Conservation (phyloP, 1,140 invertebrate genomes). For the Psilanteris sp. region DNA sequence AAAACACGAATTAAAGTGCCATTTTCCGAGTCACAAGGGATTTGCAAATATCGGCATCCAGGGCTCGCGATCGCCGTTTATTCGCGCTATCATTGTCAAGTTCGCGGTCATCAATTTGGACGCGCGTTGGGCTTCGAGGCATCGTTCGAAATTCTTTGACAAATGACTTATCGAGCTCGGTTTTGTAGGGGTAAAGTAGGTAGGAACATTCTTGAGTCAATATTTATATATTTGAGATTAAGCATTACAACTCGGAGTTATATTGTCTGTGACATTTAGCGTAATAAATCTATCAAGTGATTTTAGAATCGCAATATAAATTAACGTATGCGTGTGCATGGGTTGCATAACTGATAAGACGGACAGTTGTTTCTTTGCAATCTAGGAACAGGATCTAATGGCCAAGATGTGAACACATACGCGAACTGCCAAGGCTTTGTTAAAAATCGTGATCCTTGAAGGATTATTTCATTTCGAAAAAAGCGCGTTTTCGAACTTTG, state of each 20-base stretch:
- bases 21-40: background rate
- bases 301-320: slow-evolving; percentile 32
- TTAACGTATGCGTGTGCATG: slow-evolving; percentile 21
- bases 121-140: no score
- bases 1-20: background rate
- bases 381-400: slow-evolving; percentile 46
- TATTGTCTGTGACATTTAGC: slow-evolving; percentile 40
- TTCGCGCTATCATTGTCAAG: no score
- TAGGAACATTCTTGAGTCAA: slow-evolving; percentile 7
- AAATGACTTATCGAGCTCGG: slow-evolving; percentile 7
- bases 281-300: slow-evolving; percentile 41
- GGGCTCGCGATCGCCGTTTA: no score
- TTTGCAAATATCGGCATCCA: no score
- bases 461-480: slow-evolving; percentile 9
- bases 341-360: slow-evolving; percentile 52
- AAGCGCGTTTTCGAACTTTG: background rate
- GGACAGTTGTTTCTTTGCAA: slow-evolving; percentile 42
- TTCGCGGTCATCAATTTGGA: no score
- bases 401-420: no score
- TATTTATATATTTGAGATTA: slow-evolving; percentile 8
- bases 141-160: slow-evolving; percentile 7
- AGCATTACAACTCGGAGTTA: slow-evolving; percentile 35
- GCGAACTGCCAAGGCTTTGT: slow-evolving; percentile 27
- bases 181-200: slow-evolving; percentile 20
- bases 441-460: slow-evolving; percentile 17